A percentile compares a stretch with the other conserved stretches of the same genome.
These are phyloP conservation scores for Ariopsis seemanni DNA, from an alignment of 2,113 vertebrate genomes.

Conservation along the genomic window DNA sequence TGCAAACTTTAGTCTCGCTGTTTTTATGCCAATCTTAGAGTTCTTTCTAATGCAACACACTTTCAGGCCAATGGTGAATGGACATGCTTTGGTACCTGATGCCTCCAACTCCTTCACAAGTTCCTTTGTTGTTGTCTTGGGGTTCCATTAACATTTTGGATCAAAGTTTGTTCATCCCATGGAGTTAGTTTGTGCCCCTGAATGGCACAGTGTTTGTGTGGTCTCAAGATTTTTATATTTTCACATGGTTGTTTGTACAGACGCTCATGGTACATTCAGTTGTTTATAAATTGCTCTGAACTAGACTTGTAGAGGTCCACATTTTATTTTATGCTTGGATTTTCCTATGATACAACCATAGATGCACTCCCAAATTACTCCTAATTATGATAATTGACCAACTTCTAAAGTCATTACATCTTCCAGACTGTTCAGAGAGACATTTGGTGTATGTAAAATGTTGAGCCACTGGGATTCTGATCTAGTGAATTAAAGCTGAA, in stretches of 20 bases:
- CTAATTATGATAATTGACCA: neutral
- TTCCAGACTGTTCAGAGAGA: neutral
- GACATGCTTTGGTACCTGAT: neutral
- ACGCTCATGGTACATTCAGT: neutral
- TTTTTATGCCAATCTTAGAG: neutral
- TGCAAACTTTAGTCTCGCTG: neutral
- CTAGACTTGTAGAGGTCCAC: neutral
- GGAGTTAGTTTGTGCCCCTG: no score
- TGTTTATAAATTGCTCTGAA: neutral
- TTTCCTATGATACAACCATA: neutral
- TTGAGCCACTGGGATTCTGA: neutral
- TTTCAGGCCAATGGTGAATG: neutral
- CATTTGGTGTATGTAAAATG: neutral
- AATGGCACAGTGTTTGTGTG: neutral
- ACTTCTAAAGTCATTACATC: neutral
- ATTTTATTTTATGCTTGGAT: neutral
- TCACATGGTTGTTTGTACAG: neutral
- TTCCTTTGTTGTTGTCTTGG: neutral
- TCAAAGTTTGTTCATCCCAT: no score
- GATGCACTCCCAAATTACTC: neutral
- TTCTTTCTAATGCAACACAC: neutral
- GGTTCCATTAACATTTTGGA: no score
- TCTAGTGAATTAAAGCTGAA: neutral
- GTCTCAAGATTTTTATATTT: no score
- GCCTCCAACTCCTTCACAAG: neutral